Base-by-base conservation (phyloP, 92 coral and sea anemone genomes). In the Siderastrea siderea region DNA sequence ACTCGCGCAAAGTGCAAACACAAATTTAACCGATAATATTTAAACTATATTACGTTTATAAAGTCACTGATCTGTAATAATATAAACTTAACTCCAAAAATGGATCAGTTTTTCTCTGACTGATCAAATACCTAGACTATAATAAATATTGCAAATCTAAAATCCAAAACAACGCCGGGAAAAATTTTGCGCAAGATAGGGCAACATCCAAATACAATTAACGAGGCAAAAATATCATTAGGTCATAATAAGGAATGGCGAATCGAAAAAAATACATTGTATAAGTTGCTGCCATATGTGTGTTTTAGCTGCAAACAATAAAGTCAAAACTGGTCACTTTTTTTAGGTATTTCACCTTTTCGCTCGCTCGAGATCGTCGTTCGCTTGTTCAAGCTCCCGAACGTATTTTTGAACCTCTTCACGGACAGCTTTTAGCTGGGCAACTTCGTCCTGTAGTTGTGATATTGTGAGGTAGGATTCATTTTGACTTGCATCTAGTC, bases 341-440 rank as follows among this genome's bases (percentile, higher is more conserved):
- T 64, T 12, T n/a, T 16, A 53, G 14, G 3, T 47, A 12, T 11
- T 82, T 48, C 75, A 97, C 99, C 99, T 96, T 93, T 97, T 97
- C 16, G 98, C 99, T 81, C 99, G 91, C 87, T 97, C 99, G 68
- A 97, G 79, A 87, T 97, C 99, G 87, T 97, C 99, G 81, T 97
- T 97, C 15, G 99, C 98, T 75, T 97, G 99, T 85, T 97, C 99
- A 64, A 97, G 93, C 83, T 97, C 98, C 81, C 99, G 96, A 86
- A 97, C 99, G 75, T 97, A 97, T 86, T 97, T 97, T 84, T 93
- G 94, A 12, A 97, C 96, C 85, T 96, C 99, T 81, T 94, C 99
- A 75, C 94, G 89, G 48, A 97, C 97, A n/a, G 99, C 99, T 94
- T 96, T 94, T 8, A 97, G 90, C 78, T 97, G 99, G 13, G 99